Evolutionary conservation across 1,140 invertebrate genomes (phyloP).

Genomic region (Pogonomyrmex barbatus): DNA sequence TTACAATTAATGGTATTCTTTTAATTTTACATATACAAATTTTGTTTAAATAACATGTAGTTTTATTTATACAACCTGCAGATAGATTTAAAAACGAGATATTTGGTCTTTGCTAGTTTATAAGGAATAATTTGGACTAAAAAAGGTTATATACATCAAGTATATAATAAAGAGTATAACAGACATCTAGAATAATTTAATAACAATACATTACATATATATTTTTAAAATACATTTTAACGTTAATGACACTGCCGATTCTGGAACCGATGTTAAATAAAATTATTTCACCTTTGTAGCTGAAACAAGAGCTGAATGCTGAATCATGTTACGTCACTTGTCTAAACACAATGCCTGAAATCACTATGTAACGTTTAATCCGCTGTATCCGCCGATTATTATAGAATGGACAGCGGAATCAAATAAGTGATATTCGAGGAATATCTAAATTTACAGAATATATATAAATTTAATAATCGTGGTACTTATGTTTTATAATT

Average conservation of each 20-base stretch:
- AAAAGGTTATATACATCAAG: neutral
- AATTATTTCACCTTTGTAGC: neutral
- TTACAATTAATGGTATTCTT: neutral
- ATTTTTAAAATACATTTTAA: neutral
- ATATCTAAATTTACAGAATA: neutral
- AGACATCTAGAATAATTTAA: neutral
- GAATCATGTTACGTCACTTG: slow-evolving; percentile 27
- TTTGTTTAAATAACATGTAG: neutral
- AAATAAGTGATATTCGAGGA: slow-evolving; percentile 18
- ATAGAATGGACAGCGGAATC: neutral
- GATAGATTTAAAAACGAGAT: neutral
- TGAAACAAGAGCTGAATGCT: neutral
- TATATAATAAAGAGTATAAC: neutral
- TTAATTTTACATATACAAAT: neutral
- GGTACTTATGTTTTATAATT: neutral
- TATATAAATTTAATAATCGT: slow-evolving; percentile 5
- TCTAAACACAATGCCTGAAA: slow-evolving; percentile 25
- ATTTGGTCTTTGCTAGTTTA: neutral
- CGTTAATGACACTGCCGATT: neutral
- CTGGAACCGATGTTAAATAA: slow-evolving; percentile 10
- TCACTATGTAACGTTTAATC: neutral
- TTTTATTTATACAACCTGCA: too few species aligned
- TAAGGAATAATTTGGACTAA: neutral
- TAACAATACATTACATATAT: neutral
- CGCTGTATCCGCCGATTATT: neutral